Evolutionary conservation across 2,888 invertebrate species (phyloP).

Genomic region (Meiosimyza decipiens): DNA sequence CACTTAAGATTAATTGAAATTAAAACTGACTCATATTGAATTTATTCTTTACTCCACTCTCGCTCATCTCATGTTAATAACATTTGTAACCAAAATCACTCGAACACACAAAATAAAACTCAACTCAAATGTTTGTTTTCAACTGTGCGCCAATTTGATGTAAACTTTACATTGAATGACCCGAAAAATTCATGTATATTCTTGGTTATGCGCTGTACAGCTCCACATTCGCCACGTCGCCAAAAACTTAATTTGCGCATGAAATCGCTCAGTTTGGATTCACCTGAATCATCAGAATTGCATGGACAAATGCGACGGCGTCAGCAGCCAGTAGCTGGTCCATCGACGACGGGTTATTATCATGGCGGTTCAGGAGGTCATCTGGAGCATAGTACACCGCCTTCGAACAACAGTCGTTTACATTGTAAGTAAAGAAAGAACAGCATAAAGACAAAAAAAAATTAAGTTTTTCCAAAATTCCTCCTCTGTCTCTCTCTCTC

Average conservation of each 20-base stretch:
- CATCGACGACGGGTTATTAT: conserved; percentile 57
- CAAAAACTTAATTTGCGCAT: conserved; percentile 96
- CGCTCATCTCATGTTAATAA: conserved; percentile 38
- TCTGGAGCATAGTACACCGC: conserved; percentile 67
- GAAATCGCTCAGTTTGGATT: conserved; percentile 97
- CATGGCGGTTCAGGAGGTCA: conserved; percentile 64
- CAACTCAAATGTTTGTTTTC: conserved; percentile 32
- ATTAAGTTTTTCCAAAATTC: background rate
- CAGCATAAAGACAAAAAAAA: background rate
- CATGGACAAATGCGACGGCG: conserved; percentile 79
- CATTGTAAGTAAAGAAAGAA: conserved; percentile 70
- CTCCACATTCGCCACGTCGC: conserved; percentile 94
- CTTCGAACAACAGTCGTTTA: conserved; percentile 71
- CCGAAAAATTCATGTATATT: conserved; percentile 5
- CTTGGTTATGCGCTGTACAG: conserved; percentile 68
- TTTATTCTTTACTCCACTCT: conserved; percentile 37
- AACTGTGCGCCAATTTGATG: conserved; percentile 39
- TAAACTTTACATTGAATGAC: conserved; percentile 29
- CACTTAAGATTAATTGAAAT: conserved; percentile 32
- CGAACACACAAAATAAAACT: conserved; percentile 37
- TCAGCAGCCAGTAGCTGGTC: conserved; percentile 73
- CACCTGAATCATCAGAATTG: conserved; percentile 90
- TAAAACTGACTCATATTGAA: conserved; percentile 43
- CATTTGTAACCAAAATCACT: conserved; percentile 29
- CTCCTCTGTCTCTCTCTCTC: background rate